Conservation (phyloP, 2,113 vertebrate species). For the Cavia aperea region DNA sequence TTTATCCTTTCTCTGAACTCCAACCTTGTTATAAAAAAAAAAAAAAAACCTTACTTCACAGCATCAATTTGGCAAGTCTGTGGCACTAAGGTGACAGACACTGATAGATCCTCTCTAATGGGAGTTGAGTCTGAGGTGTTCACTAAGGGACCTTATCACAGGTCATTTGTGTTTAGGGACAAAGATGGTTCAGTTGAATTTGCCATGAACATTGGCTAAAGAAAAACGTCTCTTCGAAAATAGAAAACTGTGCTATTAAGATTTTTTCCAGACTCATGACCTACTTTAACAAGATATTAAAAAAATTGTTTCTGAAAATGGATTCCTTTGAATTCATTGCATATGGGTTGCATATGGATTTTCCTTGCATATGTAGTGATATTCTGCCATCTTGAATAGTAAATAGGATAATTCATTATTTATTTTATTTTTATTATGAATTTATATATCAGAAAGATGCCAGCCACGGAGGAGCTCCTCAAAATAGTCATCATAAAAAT, state of each 20-base stretch:
- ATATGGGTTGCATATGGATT: background rate
- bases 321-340: background rate
- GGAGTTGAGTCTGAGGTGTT: background rate
- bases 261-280: background rate
- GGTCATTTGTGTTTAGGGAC: background rate
- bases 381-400: constrained; percentile 28
- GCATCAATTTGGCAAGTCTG: background rate
- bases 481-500: background rate
- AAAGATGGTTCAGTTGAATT: background rate
- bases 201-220: background rate
- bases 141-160: background rate
- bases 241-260: background rate
- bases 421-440: constrained; percentile 34
- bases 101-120: background rate
- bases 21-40: background rate
- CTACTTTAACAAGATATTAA: background rate
- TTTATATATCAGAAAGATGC: constrained; percentile 7
- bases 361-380: background rate
- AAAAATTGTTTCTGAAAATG: background rate
- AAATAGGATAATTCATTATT: constrained; percentile 7
- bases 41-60: background rate
- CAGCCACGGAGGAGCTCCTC: background rate
- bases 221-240: background rate
- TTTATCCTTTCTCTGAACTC: background rate
- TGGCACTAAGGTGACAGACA: background rate